Evolutionary conservation across 2,888 invertebrate genomes (phyloP).

Genomic region (Marronus borbonicus): DNA sequence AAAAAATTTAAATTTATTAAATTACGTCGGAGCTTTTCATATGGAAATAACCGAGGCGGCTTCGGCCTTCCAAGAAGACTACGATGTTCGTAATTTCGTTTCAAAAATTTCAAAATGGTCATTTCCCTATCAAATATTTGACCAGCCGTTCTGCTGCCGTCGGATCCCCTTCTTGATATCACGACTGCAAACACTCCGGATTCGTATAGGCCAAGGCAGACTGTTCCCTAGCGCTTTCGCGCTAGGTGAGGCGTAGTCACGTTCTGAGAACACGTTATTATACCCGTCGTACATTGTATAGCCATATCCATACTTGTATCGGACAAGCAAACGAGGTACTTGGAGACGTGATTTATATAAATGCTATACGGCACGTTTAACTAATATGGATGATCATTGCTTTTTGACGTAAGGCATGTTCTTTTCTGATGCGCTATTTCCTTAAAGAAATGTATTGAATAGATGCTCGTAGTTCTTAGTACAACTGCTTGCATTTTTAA

Average conservation of each 20-base stretch:
- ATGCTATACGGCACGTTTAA: slow-evolving; percentile 30
- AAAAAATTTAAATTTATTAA: slow-evolving; percentile 41
- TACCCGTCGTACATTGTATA: slow-evolving; percentile 46
- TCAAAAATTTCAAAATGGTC: slow-evolving; percentile 49
- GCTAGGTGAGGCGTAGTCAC: slow-evolving; percentile 27
- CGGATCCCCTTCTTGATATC: slow-evolving; percentile 48
- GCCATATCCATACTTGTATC: slow-evolving; percentile 30
- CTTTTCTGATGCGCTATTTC: no score
- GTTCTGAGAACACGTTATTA: slow-evolving; percentile 41
- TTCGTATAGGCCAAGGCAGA: slow-evolving; percentile 25
- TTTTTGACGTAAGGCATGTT: neutral
- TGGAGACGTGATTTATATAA: slow-evolving; percentile 41
- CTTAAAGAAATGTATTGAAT: no score
- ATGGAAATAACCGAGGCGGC: slow-evolving; percentile 35
- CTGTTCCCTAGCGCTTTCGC: neutral
- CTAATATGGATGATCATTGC: slow-evolving; percentile 25
- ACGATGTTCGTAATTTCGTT: slow-evolving; percentile 44
- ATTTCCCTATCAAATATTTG: slow-evolving; percentile 57
- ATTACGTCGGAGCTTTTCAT: slow-evolving; percentile 45
- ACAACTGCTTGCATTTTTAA: no score
- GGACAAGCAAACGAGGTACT: slow-evolving; percentile 41
- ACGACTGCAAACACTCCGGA: slow-evolving; percentile 43
- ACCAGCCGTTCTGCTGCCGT: slow-evolving; percentile 48
- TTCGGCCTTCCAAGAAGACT: neutral
- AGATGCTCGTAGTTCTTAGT: no score